These are phyloP conservation scores for Scaptodrosophila latifasciaeformis DNA, from an alignment of 2,888 invertebrate species.

Conservation along the genomic window DNA sequence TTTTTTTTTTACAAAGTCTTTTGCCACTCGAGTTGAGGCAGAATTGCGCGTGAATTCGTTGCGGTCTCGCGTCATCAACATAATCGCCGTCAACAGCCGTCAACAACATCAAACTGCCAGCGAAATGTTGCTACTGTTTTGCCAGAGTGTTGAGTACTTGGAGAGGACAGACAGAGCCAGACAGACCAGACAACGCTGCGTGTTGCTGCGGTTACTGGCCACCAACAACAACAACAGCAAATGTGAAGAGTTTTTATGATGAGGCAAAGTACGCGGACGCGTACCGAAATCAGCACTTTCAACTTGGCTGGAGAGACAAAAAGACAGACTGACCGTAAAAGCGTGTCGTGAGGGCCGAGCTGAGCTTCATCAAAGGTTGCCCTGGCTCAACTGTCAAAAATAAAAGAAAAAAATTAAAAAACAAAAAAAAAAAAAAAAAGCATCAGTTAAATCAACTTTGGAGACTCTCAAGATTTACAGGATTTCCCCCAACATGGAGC, in stretches of 20 bases:
- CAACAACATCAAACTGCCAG: constrained; percentile 65
- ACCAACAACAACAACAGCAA: constrained; percentile 37
- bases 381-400: not conserved
- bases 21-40: constrained; percentile 42
- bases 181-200: too few relatives aligned
- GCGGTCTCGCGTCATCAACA: constrained; percentile 64
- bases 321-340: constrained; percentile 44
- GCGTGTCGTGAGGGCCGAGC: constrained; percentile 39
- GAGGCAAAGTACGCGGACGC: constrained; percentile 44
- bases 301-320: constrained; percentile 28
- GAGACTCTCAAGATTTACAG: too few relatives aligned
- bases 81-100: constrained; percentile 67
- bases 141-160: constrained; percentile 21
- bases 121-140: constrained; percentile 64
- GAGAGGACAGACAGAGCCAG: not conserved
- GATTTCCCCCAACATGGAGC: too few relatives aligned
- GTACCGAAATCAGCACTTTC: too few relatives aligned
- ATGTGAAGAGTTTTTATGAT: constrained; percentile 53
- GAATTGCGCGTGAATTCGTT: constrained; percentile 68
- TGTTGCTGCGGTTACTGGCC: constrained; percentile 20
- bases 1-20: too few relatives aligned
- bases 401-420: not conserved
- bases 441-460: too few relatives aligned
- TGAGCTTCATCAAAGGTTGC: not conserved
- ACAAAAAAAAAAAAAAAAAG: too few relatives aligned